These are phyloP conservation scores for Bimastos eiseni DNA, from an alignment of 2,888 invertebrate genomes.

Conservation along the genomic window DNA sequence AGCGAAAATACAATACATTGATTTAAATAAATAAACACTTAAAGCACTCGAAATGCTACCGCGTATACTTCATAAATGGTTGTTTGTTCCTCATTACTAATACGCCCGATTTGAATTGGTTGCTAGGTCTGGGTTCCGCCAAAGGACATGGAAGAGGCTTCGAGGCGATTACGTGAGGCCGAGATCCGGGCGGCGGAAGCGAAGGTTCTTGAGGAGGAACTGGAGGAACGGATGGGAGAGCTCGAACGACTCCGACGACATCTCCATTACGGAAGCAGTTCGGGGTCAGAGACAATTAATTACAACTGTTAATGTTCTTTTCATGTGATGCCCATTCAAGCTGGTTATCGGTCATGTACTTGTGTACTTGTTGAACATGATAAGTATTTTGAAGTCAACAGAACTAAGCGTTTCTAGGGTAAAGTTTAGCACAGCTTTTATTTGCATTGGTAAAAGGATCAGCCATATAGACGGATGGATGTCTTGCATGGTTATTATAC, in stretches of 20 bases:
- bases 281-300: not conserved
- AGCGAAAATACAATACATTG: no score
- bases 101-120: not conserved
- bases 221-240: slow-evolving; percentile 46
- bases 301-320: not conserved
- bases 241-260: slow-evolving; percentile 42
- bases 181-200: slow-evolving; percentile 22
- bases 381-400: no score
- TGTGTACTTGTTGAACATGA: no score
- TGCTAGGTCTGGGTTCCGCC: slow-evolving; percentile 6
- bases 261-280: slow-evolving; percentile 15
- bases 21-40: no score
- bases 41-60: no score
- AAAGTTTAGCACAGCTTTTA: no score
- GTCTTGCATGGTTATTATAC: no score
- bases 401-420: no score
- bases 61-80: no score
- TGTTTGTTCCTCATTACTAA: not conserved
- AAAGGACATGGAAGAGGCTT: slow-evolving; percentile 31
- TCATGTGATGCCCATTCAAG: not conserved
- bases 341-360: not conserved
- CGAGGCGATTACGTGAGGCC: slow-evolving; percentile 26
- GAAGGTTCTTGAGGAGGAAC: slow-evolving; percentile 62
- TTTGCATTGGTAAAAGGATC: no score
- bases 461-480: no score